Evolutionary conservation across 2,113 vertebrate genomes (phyloP).

Genomic region (Ochotona princeps): DNA sequence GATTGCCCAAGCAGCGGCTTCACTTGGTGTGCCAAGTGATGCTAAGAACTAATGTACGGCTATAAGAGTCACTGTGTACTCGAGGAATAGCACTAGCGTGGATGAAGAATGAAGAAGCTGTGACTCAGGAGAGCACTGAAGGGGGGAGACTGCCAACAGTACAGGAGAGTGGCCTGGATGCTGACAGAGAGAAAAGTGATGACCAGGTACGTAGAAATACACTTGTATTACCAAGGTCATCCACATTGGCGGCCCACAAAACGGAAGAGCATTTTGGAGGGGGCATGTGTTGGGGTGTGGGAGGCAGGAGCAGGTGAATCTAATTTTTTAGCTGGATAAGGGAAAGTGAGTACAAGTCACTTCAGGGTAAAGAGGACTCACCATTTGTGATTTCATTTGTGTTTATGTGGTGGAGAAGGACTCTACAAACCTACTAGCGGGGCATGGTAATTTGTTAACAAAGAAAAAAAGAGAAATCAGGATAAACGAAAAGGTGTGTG

Average conservation of each 20-base stretch:
- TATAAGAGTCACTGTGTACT: neutral
- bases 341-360: neutral
- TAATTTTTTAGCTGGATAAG: neutral
- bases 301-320: neutral
- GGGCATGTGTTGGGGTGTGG: too few relatives aligned
- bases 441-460: conserved; percentile 26
- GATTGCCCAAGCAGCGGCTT: too few relatives aligned
- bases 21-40: neutral
- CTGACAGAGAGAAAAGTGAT: conserved; percentile 2
- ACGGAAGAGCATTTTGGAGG: conserved; percentile 5
- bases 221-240: neutral
- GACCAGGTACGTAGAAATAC: conserved; percentile 1
- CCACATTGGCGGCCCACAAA: neutral
- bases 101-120: neutral
- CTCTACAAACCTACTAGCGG: conserved; percentile 7
- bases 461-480: conserved; percentile 41
- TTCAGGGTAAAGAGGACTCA: neutral
- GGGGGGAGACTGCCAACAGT: neutral
- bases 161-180: neutral
- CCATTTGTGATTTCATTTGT: neutral
- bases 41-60: neutral
- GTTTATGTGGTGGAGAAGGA: conserved; percentile 21
- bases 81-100: neutral
- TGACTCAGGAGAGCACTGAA: neutral
- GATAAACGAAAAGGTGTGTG: neutral